Conservation (phyloP, 2,888 invertebrate genomes). For the Venustoraphidia nigricollis region DNA sequence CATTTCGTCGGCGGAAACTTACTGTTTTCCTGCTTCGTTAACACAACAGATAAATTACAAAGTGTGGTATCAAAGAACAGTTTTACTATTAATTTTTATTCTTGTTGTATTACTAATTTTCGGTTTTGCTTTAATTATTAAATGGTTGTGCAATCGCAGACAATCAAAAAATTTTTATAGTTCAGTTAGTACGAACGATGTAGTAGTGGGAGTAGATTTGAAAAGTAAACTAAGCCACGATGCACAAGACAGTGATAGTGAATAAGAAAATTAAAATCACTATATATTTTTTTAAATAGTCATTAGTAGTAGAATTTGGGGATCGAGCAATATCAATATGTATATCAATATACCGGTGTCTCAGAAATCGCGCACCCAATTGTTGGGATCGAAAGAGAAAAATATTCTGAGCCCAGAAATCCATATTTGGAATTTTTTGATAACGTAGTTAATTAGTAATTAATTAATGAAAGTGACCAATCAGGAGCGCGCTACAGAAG, state of each 20-base stretch:
- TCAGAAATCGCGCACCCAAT: too few relatives aligned
- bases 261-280: too few relatives aligned
- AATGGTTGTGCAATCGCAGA: background rate
- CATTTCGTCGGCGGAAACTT: conserved; percentile 21
- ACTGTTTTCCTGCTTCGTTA: conserved; percentile 22
- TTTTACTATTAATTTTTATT: background rate
- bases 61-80: conserved; percentile 2
- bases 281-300: too few relatives aligned
- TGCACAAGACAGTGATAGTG: background rate
- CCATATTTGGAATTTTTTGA: too few relatives aligned
- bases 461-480: too few relatives aligned
- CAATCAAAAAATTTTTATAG: conserved; percentile 1
- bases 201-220: background rate
- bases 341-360: too few relatives aligned
- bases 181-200: background rate
- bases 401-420: too few relatives aligned
- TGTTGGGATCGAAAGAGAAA: too few relatives aligned
- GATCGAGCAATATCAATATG: too few relatives aligned
- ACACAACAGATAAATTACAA: background rate
- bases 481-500: too few relatives aligned
- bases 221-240: background rate
- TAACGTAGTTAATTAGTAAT: too few relatives aligned
- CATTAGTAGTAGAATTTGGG: too few relatives aligned
- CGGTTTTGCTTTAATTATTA: background rate
- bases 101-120: background rate